Base-by-base conservation (phyloP, 2,113 vertebrate genomes). In the Coregonus clupeaformis region DNA sequence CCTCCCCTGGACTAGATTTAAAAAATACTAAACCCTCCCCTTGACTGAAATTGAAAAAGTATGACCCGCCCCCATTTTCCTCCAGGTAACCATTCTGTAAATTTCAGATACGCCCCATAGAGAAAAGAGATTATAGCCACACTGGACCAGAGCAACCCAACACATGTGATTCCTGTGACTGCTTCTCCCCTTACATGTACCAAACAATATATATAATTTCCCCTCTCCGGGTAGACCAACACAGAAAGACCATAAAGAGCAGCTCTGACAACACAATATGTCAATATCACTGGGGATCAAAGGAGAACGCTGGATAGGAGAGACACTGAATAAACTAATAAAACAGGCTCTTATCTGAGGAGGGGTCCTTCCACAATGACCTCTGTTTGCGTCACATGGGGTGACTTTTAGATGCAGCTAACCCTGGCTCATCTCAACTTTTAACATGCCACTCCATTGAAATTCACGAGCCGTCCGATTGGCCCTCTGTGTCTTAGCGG, bases 401-500 rank as follows among this genome's bases (percentile, higher is more conserved):
- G 42, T 7, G 36, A 30, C n/a, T 45, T 22, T 24, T 14, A 68
- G 32, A 13, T 6, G n/a, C 22, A 25, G 32, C 6, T 12, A 11
- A 45, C n/a, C 22, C 29, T 9, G 6, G 69, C 69, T 36, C 13
- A 42, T 66, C 24, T 36, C 77, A 70, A 88, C 85, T 86, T 81
- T 66, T 73, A 68, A 87, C 81, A 75, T 70, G 6, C 29, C 59
- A 67, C 68, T 59, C 75, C 64, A 82, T 68, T 80, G 71, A 78
- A 78, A 88, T 84, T 82, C 80, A 81, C 57, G 69, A 68, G 69
- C 69, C 49, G 74, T 75, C 71, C 68, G 16, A 6, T 69, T 25
- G 49, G 55, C 27, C 24, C 63, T 72, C 59, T 4, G 73, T 13
- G 65, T 27, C 49, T 62, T 63, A 64, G 63, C 47, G 60, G 63